Evolutionary conservation across 2,888 invertebrate genomes (phyloP).

Genomic region (Miltochrista miniata): DNA sequence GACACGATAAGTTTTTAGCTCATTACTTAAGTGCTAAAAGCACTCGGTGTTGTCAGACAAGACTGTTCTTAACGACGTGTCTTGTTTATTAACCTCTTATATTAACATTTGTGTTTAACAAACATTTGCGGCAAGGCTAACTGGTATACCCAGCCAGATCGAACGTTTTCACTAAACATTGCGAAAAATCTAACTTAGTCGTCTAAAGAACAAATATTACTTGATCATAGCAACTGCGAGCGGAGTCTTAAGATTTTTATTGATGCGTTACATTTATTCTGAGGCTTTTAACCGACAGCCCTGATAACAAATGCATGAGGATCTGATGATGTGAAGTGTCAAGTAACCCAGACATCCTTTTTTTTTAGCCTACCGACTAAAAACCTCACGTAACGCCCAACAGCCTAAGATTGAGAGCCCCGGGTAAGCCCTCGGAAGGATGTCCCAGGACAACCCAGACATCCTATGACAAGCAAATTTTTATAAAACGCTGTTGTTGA

Average conservation of each 20-base stretch:
- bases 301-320: too few species aligned
- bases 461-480: too few species aligned
- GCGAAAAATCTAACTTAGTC: conserved; percentile 13
- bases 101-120: conserved; percentile 60
- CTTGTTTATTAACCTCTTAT: conserved; percentile 44
- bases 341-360: too few species aligned
- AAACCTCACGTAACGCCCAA: too few species aligned
- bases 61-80: conserved; percentile 31
- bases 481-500: not conserved
- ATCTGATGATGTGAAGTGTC: too few species aligned
- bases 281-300: too few species aligned
- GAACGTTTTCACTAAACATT: conserved; percentile 16
- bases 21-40: conserved; percentile 63
- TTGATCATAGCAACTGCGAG: not conserved
- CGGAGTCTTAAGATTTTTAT: conserved; percentile 6
- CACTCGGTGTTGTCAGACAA: conserved; percentile 44
- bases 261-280: too few species aligned
- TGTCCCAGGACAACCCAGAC: too few species aligned
- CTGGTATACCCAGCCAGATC: conserved; percentile 31
- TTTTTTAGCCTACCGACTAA: too few species aligned
- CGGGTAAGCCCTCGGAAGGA: too few species aligned
- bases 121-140: conserved; percentile 55
- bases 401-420: too few species aligned
- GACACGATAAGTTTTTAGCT: conserved; percentile 36
- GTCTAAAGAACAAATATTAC: not conserved